A percentile compares a stretch with the other conserved stretches of the same genome.
Conservation (phyloP, 2,797 vertebrate species). For the Psittacula derbiana region DNA sequence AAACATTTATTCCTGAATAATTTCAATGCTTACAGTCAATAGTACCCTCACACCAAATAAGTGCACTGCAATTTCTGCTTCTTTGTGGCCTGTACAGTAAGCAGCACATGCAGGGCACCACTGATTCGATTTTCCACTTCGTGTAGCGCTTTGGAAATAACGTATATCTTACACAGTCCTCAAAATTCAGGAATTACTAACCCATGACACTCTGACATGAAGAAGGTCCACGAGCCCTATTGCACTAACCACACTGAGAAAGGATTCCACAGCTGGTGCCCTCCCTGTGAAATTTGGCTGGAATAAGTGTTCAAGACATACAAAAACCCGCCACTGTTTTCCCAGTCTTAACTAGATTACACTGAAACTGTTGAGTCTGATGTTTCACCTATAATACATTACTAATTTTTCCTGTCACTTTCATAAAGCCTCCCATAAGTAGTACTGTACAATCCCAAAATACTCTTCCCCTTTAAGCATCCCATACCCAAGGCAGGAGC, state of each 20-base stretch:
- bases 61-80: background rate
- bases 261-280: background rate
- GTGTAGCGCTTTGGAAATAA: background rate
- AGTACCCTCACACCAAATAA: background rate
- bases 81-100: background rate
- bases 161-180: background rate
- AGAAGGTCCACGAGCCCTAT: accelerated
- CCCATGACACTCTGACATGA: background rate
- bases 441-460: background rate
- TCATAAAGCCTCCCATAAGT: background rate
- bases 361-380: background rate
- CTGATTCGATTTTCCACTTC: background rate
- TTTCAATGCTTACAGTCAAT: background rate
- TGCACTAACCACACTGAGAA: accelerated
- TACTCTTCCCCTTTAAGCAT: background rate
- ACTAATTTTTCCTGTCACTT: background rate
- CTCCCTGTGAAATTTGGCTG: background rate
- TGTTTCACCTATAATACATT: background rate
- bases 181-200: background rate
- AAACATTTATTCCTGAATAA: background rate
- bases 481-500: background rate
- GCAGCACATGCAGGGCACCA: background rate
- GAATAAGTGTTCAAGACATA: background rate
- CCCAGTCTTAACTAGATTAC: background rate
- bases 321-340: accelerated